These are phyloP conservation scores for Cossypha niveicapilla DNA, from an alignment of 2,797 vertebrate species.

Conservation along the genomic window DNA sequence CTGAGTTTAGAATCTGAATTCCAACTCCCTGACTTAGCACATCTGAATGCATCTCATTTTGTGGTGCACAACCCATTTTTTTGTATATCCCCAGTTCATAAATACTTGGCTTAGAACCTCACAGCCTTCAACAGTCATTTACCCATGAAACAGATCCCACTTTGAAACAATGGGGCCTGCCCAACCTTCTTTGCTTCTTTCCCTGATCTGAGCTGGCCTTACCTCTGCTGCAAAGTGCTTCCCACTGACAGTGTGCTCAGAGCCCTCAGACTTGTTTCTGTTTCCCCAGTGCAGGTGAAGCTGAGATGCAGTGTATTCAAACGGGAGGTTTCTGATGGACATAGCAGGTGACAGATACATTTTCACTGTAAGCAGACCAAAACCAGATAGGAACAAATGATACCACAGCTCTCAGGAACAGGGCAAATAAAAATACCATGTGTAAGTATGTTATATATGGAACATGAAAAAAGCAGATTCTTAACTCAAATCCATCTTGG, in stretches of 20 bases:
- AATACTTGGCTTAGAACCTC: not conserved
- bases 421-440: not conserved
- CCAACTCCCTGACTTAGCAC: not conserved
- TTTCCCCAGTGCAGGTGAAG: slow-evolving; percentile 97
- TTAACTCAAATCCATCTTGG: not conserved
- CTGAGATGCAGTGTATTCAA: slow-evolving; percentile 85
- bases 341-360: slow-evolving; percentile 83
- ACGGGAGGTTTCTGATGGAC: slow-evolving; percentile 80
- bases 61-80: rapidly evolving
- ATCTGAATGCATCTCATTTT: rapidly evolving
- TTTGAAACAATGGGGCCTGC: not conserved
- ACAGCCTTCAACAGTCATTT: not conserved
- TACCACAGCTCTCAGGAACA: not conserved
- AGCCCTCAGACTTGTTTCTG: slow-evolving; percentile 76
- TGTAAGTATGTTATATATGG: not conserved
- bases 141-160: not conserved
- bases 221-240: slow-evolving; percentile 91
- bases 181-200: not conserved
- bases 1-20: not conserved
- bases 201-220: not conserved
- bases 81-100: not conserved
- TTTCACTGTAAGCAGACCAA: slow-evolving; percentile 79
- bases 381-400: not conserved
- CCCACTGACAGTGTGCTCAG: slow-evolving; percentile 86
- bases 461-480: not conserved